A percentile compares a stretch with the other conserved stretches of the same genome.
phyloP scores from a whole-genome alignment of 1,140 invertebrate species.

The Gryllus bimaculatus region DNA sequence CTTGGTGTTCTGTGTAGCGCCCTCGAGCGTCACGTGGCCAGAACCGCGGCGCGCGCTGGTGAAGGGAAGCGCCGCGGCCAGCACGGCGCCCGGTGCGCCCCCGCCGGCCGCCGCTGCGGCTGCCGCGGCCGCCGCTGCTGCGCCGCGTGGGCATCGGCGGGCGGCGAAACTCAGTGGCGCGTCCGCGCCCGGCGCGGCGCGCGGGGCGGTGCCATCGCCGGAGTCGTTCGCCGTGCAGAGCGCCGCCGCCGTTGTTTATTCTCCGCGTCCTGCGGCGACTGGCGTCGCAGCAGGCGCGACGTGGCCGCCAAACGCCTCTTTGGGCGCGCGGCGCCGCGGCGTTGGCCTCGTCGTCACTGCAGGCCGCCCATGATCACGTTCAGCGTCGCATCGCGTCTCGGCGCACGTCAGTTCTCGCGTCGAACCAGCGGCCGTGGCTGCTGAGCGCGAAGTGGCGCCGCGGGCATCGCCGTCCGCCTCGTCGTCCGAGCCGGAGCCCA shows the following conservation, averaged over 20 bases:
- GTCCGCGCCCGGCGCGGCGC: no score
- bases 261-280: conserved; percentile 61
- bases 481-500: conserved; percentile 16
- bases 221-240: no score
- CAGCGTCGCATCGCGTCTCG: not conserved
- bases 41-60: conserved; percentile 6
- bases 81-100: conserved; percentile 32
- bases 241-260: conserved; percentile 64
- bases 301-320: not conserved
- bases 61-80: conserved; percentile 34
- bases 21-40: no score
- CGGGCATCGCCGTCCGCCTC: not conserved
- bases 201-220: no score
- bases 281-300: conserved; percentile 31
- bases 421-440: not conserved
- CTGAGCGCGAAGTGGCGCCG: not conserved
- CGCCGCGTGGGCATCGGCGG: conserved; percentile 32
- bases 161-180: no score
- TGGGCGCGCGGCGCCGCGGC: conserved; percentile 29
- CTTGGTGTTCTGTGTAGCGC: no score
- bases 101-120: conserved; percentile 19
- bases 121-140: conserved; percentile 24
- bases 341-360: not conserved
- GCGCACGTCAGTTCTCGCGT: not conserved
- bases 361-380: conserved; percentile 1